Evolutionary conservation across 1,140 invertebrate genomes (phyloP), one percentile per base, ranked within the genome.

Genomic region (Panulirus ornatus): DNA sequence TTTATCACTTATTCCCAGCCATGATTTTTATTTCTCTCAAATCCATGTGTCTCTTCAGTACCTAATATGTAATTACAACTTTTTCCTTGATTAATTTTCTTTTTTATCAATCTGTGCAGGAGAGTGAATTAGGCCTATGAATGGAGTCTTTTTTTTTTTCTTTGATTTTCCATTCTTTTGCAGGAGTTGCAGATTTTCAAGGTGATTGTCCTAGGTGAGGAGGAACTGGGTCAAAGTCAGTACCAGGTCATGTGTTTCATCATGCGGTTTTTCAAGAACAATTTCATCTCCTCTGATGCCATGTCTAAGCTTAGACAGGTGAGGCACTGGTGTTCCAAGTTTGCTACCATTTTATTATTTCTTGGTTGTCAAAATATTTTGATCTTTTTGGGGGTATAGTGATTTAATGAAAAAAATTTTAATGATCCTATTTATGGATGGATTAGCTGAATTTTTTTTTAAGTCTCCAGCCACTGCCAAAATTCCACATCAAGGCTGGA

Each of bases 221-320:
- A 99, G 94, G 98, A 99, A 94, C 95, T 97, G 70, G 97, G 97
- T 1, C 97, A 98, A 93, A 97, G 96, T 93, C 97, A 97, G 92
- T 97, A 97, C 93, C 97, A 98, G 94, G 97, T 97, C 0, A 95
- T 99, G 93, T 99, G 98, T 94, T 99, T 99, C 94, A 96, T 98
- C 0, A 97, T 96, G 91, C 97, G 97, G 93, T 97, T 98, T 93
- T 96, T 96, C 84, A 97, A 97, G 94, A 94, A 93, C 93, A 92
- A 93, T 71, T 99, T 99, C 93, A 99, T 99, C 93, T 97, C 98
- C 0, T 97, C 98, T 22, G 98, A 99, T 94, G 98, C 98, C 27
- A 99, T 99, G 97, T 97, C 97, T n/a, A 99, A 99, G 94, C 94
- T 99, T n/a, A 95, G 98, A 94, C 98, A 99, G 95, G 97, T 97